phyloP scores from a whole-genome alignment of 2,888 invertebrate genomes.

The Quadroppia sp. region DNA sequence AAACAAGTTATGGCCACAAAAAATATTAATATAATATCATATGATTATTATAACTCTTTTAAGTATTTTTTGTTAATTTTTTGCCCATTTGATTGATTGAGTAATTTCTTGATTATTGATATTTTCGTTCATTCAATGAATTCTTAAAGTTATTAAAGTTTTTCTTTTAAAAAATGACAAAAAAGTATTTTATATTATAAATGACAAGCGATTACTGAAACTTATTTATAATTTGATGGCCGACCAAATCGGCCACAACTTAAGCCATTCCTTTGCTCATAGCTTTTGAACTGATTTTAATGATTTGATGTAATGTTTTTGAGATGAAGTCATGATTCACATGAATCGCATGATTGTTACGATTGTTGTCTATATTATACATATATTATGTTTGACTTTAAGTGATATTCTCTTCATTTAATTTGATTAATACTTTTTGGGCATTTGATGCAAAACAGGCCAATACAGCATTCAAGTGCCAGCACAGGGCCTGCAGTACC shows the following conservation, averaged over 20 bases:
- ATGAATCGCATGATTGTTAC: constrained; percentile 16
- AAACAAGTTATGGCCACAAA: constrained; percentile 1
- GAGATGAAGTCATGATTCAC: constrained; percentile 8
- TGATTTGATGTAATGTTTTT: not conserved
- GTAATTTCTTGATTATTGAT: not conserved
- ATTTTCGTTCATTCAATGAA: not conserved
- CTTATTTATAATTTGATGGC: not conserved
- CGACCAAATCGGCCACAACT: not conserved
- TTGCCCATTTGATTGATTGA: not conserved
- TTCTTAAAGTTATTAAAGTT: not conserved
- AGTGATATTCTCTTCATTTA: constrained; percentile 23
- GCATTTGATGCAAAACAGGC: constrained; percentile 12
- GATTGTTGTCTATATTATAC: constrained; percentile 8
- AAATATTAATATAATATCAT: not conserved
- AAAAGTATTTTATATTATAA: not conserved
- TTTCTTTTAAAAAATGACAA: not conserved
- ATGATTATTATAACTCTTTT: not conserved
- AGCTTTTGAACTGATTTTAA: constrained; percentile 1
- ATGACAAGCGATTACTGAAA: not conserved
- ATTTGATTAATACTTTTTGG: constrained; percentile 25
- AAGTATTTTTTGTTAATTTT: not conserved
- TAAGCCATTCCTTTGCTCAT: not conserved
- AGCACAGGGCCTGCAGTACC: constrained; percentile 12
- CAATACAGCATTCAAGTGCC: not conserved
- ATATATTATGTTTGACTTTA: constrained; percentile 10